Conservation (phyloP, 2,797 vertebrate genomes). For the Syngnathus acus region DNA sequence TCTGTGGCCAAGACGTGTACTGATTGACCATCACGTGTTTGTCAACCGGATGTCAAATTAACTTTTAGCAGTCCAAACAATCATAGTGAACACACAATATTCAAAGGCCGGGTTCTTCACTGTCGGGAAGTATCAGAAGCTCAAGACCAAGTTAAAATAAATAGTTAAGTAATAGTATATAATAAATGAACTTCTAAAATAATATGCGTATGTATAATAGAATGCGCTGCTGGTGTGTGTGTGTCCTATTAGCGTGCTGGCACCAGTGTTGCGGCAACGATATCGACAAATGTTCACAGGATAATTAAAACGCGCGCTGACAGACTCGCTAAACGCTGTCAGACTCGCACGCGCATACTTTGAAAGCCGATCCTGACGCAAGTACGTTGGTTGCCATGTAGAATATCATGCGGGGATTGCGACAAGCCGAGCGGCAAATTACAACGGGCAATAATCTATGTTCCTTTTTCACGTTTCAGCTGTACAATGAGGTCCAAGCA, state of each 20-base stretch:
- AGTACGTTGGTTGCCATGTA: slow-evolving; percentile 21
- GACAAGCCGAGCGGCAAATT: not conserved
- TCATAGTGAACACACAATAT: not conserved
- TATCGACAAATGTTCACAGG: slow-evolving; percentile 66
- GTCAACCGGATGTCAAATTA: too few species aligned
- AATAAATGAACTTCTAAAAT: too few species aligned
- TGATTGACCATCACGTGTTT: too few species aligned
- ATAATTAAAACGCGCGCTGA: slow-evolving; percentile 56
- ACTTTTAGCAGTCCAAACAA: not conserved
- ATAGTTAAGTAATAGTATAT: too few species aligned
- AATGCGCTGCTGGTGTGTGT: slow-evolving; percentile 1
- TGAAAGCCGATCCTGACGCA: slow-evolving; percentile 49
- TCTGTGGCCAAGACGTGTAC: too few species aligned
- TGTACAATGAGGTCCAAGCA: slow-evolving; percentile 92
- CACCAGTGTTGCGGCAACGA: slow-evolving; percentile 37
- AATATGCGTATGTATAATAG: not conserved
- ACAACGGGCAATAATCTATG: not conserved
- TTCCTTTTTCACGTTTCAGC: slow-evolving; percentile 57
- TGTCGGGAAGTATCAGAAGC: too few species aligned
- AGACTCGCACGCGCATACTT: slow-evolving; percentile 18
- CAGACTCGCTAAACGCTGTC: slow-evolving; percentile 30
- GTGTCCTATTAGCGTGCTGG: slow-evolving; percentile 41
- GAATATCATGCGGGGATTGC: slow-evolving; percentile 11
- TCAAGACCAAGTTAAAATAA: too few species aligned
- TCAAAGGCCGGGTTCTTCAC: too few species aligned